Percentiles rank a stretch among this genome's conserved stretches.
These are phyloP conservation scores for Xanthorhoe designata DNA, from an alignment of 2,888 invertebrate genomes.

Conservation along the genomic window DNA sequence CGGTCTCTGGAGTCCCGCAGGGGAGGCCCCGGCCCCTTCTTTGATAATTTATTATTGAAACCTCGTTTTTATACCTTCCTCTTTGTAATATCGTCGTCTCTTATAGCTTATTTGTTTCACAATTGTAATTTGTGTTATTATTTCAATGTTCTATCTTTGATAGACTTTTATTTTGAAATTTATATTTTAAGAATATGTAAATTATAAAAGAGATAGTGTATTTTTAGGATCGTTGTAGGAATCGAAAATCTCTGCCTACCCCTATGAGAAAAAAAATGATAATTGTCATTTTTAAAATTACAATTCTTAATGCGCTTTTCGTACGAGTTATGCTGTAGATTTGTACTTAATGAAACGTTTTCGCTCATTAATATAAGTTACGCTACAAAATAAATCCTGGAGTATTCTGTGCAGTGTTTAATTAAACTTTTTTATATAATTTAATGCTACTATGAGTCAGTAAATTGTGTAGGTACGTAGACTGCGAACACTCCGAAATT, in stretches of 20 bases:
- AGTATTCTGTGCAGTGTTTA: constrained; percentile 45
- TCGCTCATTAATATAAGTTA: constrained; percentile 37
- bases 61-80: constrained; percentile 47
- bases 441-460: constrained; percentile 47
- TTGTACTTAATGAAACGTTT: constrained; percentile 17
- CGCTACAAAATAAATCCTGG: constrained; percentile 35
- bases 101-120: constrained; percentile 44
- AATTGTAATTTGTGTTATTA: constrained; percentile 43
- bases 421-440: constrained; percentile 56
- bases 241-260: neutral
- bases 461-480: constrained; percentile 45
- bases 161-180: constrained; percentile 37
- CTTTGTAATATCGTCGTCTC: constrained; percentile 44
- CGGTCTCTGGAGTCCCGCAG: constrained; percentile 58
- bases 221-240: too few relatives aligned
- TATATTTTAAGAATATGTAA: constrained; percentile 15
- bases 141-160: constrained; percentile 37
- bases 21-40: constrained; percentile 42
- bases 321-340: constrained; percentile 8
- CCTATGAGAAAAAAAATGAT: neutral
- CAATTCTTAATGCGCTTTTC: neutral
- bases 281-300: too few relatives aligned
- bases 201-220: too few relatives aligned
- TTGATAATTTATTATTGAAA: constrained; percentile 49
- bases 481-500: constrained; percentile 61